Evolutionary conservation across 37 sponge, comb jelly and placozoan species (phyloP).

Genomic region (Beroe ovata): DNA sequence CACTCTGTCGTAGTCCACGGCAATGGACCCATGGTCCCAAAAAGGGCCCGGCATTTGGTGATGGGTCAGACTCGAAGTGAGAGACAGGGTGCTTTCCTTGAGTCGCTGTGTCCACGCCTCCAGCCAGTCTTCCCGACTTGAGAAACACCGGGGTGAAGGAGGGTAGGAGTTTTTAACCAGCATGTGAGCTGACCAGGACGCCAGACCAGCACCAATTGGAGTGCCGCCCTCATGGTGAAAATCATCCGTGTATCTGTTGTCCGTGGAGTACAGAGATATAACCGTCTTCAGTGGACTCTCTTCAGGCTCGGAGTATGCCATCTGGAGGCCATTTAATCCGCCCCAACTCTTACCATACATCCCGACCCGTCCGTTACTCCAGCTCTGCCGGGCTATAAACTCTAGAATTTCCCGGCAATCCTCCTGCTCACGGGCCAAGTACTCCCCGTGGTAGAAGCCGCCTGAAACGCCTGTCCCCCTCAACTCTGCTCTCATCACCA

Average conservation of each 20-base stretch:
- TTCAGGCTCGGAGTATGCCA: conserved; percentile 24
- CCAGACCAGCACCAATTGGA: background rate
- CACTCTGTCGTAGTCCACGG: background rate
- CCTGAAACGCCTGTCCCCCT: conserved; percentile 22
- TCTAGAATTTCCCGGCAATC: conserved; percentile 12
- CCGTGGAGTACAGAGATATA: conserved; percentile 46
- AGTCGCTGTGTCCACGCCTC: background rate
- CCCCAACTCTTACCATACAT: conserved; percentile 68
- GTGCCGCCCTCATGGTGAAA: conserved; percentile 35
- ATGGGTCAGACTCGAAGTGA: background rate
- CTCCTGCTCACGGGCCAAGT: background rate
- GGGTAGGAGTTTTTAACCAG: background rate
- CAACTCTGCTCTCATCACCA: conserved; percentile 32
- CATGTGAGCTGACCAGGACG: conserved; percentile 28
- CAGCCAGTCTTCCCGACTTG: background rate
- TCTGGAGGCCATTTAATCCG: conserved; percentile 60
- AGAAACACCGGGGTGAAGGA: background rate
- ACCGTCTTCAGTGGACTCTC: conserved; percentile 46
- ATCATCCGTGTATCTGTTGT: conserved; percentile 50
- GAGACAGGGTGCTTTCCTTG: background rate
- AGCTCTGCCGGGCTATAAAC: background rate
- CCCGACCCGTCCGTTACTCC: conserved; percentile 55
- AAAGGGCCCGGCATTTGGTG: conserved; percentile 42
- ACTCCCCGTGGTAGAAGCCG: conserved; percentile 45
- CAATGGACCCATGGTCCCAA: conserved; percentile 53